phyloP scores from a whole-genome alignment of 2,888 invertebrate genomes.

The Troides oblongomaculatus region DNA sequence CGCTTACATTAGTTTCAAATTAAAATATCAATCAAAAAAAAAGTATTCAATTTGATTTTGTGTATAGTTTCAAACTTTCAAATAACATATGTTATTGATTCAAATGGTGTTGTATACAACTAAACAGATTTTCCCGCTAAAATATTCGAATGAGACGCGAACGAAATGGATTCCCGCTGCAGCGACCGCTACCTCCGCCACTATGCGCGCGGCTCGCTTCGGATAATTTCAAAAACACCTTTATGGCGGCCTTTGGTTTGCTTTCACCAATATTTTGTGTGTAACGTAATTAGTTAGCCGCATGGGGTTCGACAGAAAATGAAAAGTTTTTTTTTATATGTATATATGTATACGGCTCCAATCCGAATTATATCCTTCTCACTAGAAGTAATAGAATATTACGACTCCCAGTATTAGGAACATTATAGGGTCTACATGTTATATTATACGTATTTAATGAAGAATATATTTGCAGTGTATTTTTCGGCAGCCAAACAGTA shows the following conservation, averaged over 20 bases:
- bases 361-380: too few species aligned
- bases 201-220: neutral
- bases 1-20: conserved; percentile 27
- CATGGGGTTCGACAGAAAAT: conserved; percentile 29
- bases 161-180: conserved; percentile 9
- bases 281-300: conserved; percentile 33
- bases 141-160: too few species aligned
- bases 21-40: conserved; percentile 9
- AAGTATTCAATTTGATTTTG: neutral
- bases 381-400: too few species aligned
- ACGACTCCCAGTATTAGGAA: too few species aligned
- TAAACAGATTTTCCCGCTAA: too few species aligned
- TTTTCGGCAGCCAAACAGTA: too few species aligned
- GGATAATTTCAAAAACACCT: conserved; percentile 31
- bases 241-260: conserved; percentile 30
- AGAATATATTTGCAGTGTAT: too few species aligned
- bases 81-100: too few species aligned
- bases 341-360: too few species aligned
- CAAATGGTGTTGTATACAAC: too few species aligned
- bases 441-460: too few species aligned
- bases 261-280: conserved; percentile 32
- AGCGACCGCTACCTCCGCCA: conserved; percentile 14
- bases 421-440: conserved; percentile 3
- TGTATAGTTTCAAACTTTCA: neutral
- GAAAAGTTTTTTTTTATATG: conserved; percentile 20